Evolutionary conservation across 92 coral and sea anemone species (phyloP).

Genomic region (Palythoa grandiflora): DNA sequence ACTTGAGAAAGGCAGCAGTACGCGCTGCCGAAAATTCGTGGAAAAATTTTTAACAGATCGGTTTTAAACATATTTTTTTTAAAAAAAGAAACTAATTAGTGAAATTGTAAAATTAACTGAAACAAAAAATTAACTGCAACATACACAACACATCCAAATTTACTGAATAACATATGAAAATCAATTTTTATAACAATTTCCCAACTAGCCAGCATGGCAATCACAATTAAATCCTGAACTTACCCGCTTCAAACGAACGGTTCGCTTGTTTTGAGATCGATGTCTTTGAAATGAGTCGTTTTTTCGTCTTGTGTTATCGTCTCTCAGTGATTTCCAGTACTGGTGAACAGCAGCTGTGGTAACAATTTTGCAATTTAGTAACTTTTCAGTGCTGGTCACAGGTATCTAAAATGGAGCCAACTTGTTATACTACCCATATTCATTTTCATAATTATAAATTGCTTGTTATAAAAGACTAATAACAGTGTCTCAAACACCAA

Average conservation of each 20-base stretch:
- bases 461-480: neutral
- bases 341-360: conserved; percentile 11
- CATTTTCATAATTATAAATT: neutral
- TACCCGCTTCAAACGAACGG: conserved; percentile 25
- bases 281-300: neutral
- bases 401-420: neutral
- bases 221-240: conserved; percentile 13
- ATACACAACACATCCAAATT: conserved; percentile 11
- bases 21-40: no score
- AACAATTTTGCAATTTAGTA: neutral
- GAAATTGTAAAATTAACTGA: neutral
- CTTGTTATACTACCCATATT: neutral
- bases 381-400: conserved; percentile 6
- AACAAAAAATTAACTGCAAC: conserved; percentile 8
- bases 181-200: neutral
- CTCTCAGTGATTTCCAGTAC: conserved; percentile 23
- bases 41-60: no score
- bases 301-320: conserved; percentile 10
- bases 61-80: no score
- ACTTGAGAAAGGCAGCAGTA: no score
- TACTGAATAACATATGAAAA: neutral
- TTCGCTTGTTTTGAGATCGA: conserved; percentile 12
- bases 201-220: neutral
- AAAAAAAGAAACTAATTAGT: no score
- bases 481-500: neutral